phyloP scores from a whole-genome alignment of 2,113 vertebrate species.

The Laterallus jamaicensis region DNA sequence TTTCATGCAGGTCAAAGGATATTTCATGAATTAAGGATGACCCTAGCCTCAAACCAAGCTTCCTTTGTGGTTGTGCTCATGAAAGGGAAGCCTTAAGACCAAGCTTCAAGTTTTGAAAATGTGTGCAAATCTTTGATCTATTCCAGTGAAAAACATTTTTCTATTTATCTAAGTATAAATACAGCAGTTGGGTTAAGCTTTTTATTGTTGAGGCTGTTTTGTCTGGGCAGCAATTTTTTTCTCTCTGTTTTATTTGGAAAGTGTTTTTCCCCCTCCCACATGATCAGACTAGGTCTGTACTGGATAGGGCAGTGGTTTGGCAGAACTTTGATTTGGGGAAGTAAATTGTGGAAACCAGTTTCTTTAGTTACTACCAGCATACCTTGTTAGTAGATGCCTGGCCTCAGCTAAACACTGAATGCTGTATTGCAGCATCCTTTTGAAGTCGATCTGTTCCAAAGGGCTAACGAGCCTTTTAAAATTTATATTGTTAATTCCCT shows the following conservation, averaged over 20 bases:
- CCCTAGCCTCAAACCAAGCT: background rate
- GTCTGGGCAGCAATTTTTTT: background rate
- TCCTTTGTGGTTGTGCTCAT: background rate
- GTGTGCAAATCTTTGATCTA: background rate
- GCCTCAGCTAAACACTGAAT: background rate
- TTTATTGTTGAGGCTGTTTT: background rate
- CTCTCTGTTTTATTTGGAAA: background rate
- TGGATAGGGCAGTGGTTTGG: background rate
- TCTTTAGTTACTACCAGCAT: background rate
- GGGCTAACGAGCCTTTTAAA: too few relatives aligned
- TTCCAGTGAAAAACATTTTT: background rate
- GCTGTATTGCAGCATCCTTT: background rate
- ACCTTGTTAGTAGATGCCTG: background rate
- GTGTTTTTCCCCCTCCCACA: rapidly evolving
- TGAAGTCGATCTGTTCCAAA: too few relatives aligned
- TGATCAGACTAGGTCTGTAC: background rate
- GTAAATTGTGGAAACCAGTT: background rate
- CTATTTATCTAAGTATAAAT: background rate
- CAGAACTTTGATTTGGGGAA: background rate
- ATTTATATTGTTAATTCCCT: background rate
- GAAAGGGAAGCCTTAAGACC: background rate
- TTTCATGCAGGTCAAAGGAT: background rate
- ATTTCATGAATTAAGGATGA: background rate
- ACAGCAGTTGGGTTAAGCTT: background rate
- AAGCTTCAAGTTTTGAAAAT: background rate